phyloP scores from a whole-genome alignment of 2,113 vertebrate genomes.

The Xiphophorus hellerii region DNA sequence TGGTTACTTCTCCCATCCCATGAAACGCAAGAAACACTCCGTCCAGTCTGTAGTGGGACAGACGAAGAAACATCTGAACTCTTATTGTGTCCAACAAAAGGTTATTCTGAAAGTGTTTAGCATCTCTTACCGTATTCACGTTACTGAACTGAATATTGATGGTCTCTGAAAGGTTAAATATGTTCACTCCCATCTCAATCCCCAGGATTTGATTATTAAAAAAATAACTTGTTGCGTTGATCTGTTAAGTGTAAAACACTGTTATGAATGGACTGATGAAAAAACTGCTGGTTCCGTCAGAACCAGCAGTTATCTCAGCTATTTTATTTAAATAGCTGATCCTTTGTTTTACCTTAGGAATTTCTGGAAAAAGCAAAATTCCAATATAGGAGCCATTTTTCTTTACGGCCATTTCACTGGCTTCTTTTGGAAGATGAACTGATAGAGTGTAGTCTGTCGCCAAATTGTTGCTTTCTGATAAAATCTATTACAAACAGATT shows the following conservation, averaged over 20 bases:
- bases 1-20: slow-evolving; percentile 46
- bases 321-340: not conserved
- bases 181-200: slow-evolving; percentile 53
- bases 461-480: accelerated
- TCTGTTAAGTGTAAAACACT: slow-evolving; percentile 4
- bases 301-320: too few species aligned
- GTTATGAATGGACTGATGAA: not conserved
- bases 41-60: slow-evolving; percentile 3
- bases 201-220: slow-evolving; percentile 13
- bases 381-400: slow-evolving; percentile 15
- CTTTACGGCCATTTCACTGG: not conserved
- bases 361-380: slow-evolving; percentile 23
- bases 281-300: too few species aligned
- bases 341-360: slow-evolving; percentile 24
- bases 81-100: not conserved
- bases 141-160: slow-evolving; percentile 32
- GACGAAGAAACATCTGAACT: not conserved
- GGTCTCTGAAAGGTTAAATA: slow-evolving; percentile 40
- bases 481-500: slow-evolving; percentile 1
- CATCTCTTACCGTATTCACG: slow-evolving; percentile 23
- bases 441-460: accelerated
- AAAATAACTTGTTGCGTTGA: not conserved
- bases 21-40: slow-evolving; percentile 9
- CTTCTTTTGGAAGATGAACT: slow-evolving; percentile 43
- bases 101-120: not conserved